These are phyloP conservation scores for Rhipidura dahli DNA, from an alignment of 2,113 vertebrate genomes.

Conservation along the genomic window DNA sequence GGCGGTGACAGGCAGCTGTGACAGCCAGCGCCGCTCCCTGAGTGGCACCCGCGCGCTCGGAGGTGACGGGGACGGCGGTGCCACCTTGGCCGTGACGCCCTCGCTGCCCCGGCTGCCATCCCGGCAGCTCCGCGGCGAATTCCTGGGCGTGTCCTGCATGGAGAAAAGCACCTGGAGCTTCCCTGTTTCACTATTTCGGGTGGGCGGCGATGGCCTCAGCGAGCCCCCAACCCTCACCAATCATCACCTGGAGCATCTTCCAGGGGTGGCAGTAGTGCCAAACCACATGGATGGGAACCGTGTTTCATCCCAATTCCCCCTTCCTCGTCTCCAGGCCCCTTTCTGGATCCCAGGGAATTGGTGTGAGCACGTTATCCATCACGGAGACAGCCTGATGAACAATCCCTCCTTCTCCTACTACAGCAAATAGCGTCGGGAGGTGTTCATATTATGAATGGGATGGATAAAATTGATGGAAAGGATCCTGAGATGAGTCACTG, in stretches of 20 bases:
- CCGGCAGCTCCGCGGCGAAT: neutral
- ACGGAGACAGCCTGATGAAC: neutral
- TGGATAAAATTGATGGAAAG: neutral
- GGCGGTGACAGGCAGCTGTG: constrained; percentile 39
- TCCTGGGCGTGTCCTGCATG: neutral
- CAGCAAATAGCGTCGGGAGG: rapidly evolving
- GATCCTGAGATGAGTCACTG: neutral
- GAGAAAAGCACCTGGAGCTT: neutral
- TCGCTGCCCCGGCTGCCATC: neutral
- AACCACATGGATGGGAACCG: rapidly evolving
- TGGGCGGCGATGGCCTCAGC: neutral
- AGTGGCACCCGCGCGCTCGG: neutral
- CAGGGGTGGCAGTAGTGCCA: rapidly evolving
- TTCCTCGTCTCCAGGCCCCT: neutral
- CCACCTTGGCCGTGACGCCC: neutral
- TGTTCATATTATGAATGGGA: neutral
- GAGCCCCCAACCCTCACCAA: neutral
- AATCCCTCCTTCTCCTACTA: neutral
- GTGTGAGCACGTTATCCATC: neutral
- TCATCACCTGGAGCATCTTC: neutral
- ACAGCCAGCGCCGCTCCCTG: neutral
- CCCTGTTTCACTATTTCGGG: rapidly evolving
- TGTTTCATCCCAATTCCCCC: rapidly evolving
- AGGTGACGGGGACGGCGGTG: neutral
- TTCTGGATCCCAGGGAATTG: neutral